Evolutionary conservation across 2,888 invertebrate species (phyloP), one percentile per base, ranked within the genome.

Genomic region (Pseudeuparius sepicola): DNA sequence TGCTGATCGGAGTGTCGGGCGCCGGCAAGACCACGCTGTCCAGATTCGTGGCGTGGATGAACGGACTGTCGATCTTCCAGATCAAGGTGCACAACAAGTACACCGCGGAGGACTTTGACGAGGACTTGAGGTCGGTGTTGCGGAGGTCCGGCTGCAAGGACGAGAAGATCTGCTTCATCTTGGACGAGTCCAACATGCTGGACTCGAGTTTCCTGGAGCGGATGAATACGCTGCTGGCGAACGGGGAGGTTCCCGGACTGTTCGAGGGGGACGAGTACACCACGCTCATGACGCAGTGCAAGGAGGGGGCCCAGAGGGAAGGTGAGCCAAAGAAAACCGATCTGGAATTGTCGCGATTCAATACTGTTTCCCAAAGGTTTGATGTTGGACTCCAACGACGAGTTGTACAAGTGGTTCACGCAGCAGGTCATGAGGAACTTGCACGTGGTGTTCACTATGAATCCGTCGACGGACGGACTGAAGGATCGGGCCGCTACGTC

Each of bases 381-480:
- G 25, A 98, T 98, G 96, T 67, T 98, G 28, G 98, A 99, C 64
- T 92, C 96, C 1, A 88, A 86, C 50, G 98, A 99, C 61, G 98
- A 99, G 61, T 66, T 98, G 6, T 99, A 98, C 66, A 98, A 98
- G 68, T 98, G 98, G 97, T 98, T 98, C 63, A 98, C 98, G 0
- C 89, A 90, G 14, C 87, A 96, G 75, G 96, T 98, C 20, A 98
- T 98, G 92, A 82, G 87, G 43, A 99, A 99, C 63, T 71, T 99
- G 30, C 98, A 99, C 65, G 98, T 99, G 6, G 98, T 99, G 26
- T 99, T 99, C 66, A 99, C 98, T 1, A 99, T 99, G 98, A 99
- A 99, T 67, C 98, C 98, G 5, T 94, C 93, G 1, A 89, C 94
- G 0, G 96, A 98, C 57, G 98, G 97, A 0, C 71, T 99, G 25